Evolutionary conservation across 2,797 vertebrate genomes (phyloP), one percentile per base, ranked within the genome.

Genomic region (Typhlichthys eigenmanni): DNA sequence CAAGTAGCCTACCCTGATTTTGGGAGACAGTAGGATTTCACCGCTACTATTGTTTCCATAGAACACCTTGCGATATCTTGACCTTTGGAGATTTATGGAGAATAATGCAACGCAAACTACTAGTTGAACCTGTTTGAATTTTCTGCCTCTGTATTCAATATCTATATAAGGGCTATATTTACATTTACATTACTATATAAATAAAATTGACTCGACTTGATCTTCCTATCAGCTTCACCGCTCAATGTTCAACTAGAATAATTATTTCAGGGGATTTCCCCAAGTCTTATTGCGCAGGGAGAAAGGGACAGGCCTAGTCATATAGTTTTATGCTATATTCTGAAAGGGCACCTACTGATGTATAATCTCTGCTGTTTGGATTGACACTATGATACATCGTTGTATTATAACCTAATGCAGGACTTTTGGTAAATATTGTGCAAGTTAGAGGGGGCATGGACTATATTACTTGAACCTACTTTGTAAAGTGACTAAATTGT

Each of bases 231-330:
- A 52, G 47, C 45, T 43, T 43, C 43, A 3, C 47, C 57, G 55
- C 68, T 69, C 63, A 84, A 77, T 88, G 52, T 88, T 86, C 79
- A 85, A 82, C 82, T 29, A 17, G 38, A 58, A 8, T 8, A 47
- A 24, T 71, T 5, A 69, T 62, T 80, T 76, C 53, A 68, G 71
- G 74, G 56, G 24, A 79, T 77, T 69, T 45, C 66, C 69, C 74
- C 47, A 13, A 48, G 51, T 50, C 54, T 68, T 54, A 66, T 45
- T 64, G 50, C 61, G 2, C 19, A 19, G 19, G 47, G 47, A 1
- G 8, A 2, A 19, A 16, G 47, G 19, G 12, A 9, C 13, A 11
- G 10, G 43, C 13, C 11, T 13, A 8, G 14, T 13, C 45, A 58
- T 58, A 58, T 59, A 49, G 13, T 3, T 13, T 56, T 48, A 24